Evolutionary conservation across 2,797 vertebrate genomes (phyloP).

Genomic region (Dendrocincla tyrannina): DNA sequence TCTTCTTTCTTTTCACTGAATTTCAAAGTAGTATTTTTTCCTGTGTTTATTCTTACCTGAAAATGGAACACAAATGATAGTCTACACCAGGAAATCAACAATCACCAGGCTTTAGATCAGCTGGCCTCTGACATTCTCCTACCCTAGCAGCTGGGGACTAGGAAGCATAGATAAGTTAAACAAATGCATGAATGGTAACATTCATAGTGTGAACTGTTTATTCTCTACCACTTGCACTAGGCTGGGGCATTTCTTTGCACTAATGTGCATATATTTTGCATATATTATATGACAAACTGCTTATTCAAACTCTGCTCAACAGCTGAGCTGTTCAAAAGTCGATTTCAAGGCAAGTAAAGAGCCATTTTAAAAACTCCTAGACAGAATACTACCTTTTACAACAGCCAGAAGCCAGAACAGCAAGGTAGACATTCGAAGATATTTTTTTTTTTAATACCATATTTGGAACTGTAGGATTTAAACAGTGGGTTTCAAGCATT

Average conservation of each 20-base stretch:
- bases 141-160: not conserved
- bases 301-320: not conserved
- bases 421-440: not conserved
- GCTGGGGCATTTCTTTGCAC: not conserved
- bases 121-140: not conserved
- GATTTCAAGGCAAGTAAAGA: not conserved
- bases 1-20: constrained; percentile 96
- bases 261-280: not conserved
- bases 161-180: not conserved
- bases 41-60: constrained; percentile 98
- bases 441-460: not conserved
- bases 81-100: constrained; percentile 26
- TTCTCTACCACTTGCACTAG: not conserved
- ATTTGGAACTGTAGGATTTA: not conserved
- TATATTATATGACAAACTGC: not conserved
- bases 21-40: constrained; percentile 96
- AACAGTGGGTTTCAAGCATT: not conserved
- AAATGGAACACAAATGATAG: constrained; percentile 39
- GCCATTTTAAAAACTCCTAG: not conserved
- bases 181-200: not conserved
- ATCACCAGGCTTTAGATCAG: not conserved
- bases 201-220: not conserved
- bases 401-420: not conserved
- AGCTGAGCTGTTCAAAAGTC: not conserved
- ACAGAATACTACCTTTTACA: not conserved